Evolutionary conservation across 2,888 invertebrate genomes (phyloP).

Genomic region (Sepiola atlantica): DNA sequence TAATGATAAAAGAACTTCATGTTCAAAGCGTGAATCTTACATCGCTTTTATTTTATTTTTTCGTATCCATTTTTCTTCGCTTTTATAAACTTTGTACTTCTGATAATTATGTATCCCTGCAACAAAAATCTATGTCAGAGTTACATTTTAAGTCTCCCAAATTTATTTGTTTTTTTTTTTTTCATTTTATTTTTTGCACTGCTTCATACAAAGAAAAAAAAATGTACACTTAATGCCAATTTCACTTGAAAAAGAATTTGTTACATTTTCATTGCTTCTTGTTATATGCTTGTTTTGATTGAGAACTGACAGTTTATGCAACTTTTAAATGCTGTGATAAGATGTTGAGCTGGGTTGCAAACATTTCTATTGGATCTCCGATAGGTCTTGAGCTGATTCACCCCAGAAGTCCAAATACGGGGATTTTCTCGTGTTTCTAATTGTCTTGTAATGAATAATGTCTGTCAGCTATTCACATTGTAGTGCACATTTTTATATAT

Average conservation of each 20-base stretch:
- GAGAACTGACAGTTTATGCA: conserved; percentile 42
- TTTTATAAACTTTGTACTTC: background rate
- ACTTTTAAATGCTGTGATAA: conserved; percentile 47
- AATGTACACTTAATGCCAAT: conserved; percentile 10
- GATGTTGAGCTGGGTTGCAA: conserved; percentile 46
- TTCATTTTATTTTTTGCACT: too few species aligned
- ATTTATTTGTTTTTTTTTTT: background rate
- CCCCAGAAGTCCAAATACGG: conserved; percentile 44
- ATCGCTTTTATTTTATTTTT: background rate
- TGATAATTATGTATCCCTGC: background rate
- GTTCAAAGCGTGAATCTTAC: background rate
- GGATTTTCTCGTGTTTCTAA: conserved; percentile 39
- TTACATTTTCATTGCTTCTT: conserved; percentile 44
- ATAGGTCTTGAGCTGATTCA: conserved; percentile 38
- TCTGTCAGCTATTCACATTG: background rate
- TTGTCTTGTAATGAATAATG: conserved; percentile 43
- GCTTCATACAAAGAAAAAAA: background rate
- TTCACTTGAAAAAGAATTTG: conserved; percentile 33
- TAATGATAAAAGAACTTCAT: background rate
- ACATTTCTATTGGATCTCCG: conserved; percentile 47
- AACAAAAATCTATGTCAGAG: conserved; percentile 22
- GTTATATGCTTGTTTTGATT: conserved; percentile 34
- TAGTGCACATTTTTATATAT: conserved; percentile 11
- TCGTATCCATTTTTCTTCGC: background rate
- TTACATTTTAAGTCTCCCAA: conserved; percentile 23